Evolutionary conservation across 2,888 invertebrate genomes (phyloP), one percentile per base, ranked within the genome.

Genomic region (Ochlodes sylvanus): DNA sequence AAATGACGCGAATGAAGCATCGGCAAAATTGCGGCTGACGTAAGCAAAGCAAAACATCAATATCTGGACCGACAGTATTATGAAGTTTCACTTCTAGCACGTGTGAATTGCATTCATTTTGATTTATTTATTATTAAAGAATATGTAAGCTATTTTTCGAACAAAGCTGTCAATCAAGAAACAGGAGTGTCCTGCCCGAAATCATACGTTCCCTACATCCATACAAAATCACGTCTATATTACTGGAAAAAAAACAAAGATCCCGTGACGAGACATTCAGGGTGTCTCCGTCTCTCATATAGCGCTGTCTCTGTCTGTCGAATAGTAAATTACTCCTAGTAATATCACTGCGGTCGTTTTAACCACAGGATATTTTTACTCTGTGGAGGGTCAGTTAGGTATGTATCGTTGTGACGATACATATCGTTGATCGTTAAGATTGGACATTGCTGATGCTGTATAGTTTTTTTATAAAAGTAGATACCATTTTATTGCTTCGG

Each of bases 181-280:
- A 32, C 15, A 55, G 55, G 67, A 67, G 19, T 41, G 12, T 67
- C 54, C 61, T 12, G 2, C 9, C 58, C 44, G 62, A 62, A 67
- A 61, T 21, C 21, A 67, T 56, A 47, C n/a, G 3, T 10, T 5
- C 61, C 15, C n/a, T 34, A 62, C 61, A 55, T n/a, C 44, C 67
- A 55, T 56, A 67, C 67, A 55, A 67, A 67, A 67, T 67, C 67
- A 67, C 67, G 67, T 62, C 67, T 55, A 47, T 67, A 67, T 67
- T 67, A 67, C 67, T 60, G 17, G 17, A 61, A 67, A 67, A 66
- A 61, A 62, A 64, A 67, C 32, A 67, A 64, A 57, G 47, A 64
- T 65, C 61, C 67, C 34, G 55, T 67, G 67, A 67, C 66, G 60
- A 55, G 54, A 44, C 61, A 58, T 60, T 65, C 54, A 42, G 1